Evolutionary conservation across 2,888 invertebrate genomes (phyloP), one percentile per base, ranked within the genome.

Genomic region (Bellardia bayeri): DNA sequence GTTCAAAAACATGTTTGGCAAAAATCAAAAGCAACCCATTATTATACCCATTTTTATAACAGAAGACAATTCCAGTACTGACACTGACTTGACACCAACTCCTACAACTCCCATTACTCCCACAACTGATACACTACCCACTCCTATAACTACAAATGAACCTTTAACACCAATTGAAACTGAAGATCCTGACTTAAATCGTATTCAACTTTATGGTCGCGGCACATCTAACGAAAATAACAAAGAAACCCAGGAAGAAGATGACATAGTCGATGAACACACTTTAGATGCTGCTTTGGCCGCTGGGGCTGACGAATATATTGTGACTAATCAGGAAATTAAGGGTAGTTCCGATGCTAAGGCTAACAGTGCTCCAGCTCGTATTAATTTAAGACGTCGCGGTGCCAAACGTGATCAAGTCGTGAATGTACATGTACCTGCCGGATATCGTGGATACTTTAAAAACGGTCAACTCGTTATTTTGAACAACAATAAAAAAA

Each of bases 11-110:
- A 82, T 91, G 72, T 92, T 92, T 68, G 88, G 91, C 75, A 79
- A 76, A 58, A 90, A 86, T 63, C 90, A 82, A 85, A 88, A 82
- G 9, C 92, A 91, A 76, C 92, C 91, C 5, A 89, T 92, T 71
- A 89, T 92, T 71, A 91, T 92, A 40, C 92, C 92, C 0, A 92
- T 92, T 40, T 91, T 93, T 13, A 92, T 93, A n/a, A 92, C 91
- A 0, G 90, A 89, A 3, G 88, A 83, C 0, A 71, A 76, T 13
- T 64, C 87, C 1, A 1, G 2, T 88, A 89, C n/a, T 16, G 54
- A 30, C 69, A 69, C 42, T 80, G 86, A n/a, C 63, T n/a, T 37
- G 0, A 23, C 58, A 14, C 33, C 87, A n/a, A 83, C 45, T 30
- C 90, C 91, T 0, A 88, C 37, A 5, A 37, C 37, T 37, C 23